Evolutionary conservation across 2,888 invertebrate species (phyloP).

Genomic region (Eupithecia abbreviata): DNA sequence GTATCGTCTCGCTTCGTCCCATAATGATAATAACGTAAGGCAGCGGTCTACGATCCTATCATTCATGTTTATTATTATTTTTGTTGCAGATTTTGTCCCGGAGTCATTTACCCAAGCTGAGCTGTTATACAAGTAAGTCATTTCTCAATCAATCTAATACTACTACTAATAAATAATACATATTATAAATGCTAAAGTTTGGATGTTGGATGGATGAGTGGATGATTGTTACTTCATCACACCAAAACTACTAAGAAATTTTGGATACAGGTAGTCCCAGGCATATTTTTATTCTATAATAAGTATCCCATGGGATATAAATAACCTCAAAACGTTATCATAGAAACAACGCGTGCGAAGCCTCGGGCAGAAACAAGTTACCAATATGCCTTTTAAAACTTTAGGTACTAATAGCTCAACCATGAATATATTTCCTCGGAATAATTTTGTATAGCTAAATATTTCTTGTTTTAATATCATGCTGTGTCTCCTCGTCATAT

Average conservation of each 20-base stretch:
- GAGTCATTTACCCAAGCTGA: constrained; percentile 79
- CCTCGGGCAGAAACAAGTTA: neutral
- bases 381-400: neutral
- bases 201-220: too few relatives aligned
- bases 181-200: too few relatives aligned
- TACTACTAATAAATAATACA: too few relatives aligned
- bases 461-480: constrained; percentile 73
- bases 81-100: constrained; percentile 78
- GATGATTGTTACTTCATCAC: too few relatives aligned
- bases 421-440: constrained; percentile 44
- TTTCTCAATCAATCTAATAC: neutral
- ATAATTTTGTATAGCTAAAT: constrained; percentile 61
- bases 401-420: constrained; percentile 25
- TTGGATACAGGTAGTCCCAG: too few relatives aligned
- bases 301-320: too few relatives aligned
- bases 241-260: too few relatives aligned
- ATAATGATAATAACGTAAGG: constrained; percentile 32
- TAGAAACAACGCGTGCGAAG: too few relatives aligned
- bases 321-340: too few relatives aligned
- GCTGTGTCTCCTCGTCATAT: constrained; percentile 71
- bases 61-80: constrained; percentile 47
- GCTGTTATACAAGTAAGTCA: constrained; percentile 75
- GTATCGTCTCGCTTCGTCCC: constrained; percentile 22
- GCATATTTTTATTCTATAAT: too few relatives aligned
- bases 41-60: constrained; percentile 26